Base-by-base conservation (phyloP, 2,888 invertebrate species). In the Papilio demoleus region DNA sequence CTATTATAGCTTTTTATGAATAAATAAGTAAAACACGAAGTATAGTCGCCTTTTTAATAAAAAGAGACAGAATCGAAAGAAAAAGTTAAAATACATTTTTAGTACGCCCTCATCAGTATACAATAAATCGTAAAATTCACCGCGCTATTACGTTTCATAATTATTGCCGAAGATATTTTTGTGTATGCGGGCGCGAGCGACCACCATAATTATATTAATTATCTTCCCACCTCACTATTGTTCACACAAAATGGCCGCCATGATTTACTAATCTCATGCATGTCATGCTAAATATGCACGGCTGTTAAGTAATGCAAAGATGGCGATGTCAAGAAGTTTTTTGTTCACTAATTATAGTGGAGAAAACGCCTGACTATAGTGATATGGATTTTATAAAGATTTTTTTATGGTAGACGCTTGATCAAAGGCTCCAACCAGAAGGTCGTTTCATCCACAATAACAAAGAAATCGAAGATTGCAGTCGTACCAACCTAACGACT, bases 211-310 rank as follows among this genome's bases (percentile, higher is more conserved):
- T 80, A 80, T 75, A 75, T 64, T 72, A 74, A 75, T 73, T 72
- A 72, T 70, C 70, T 73, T 71, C 80, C 77, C 79, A 80, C 78
- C 71, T 60, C 67, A 69, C 72, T 71, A 77, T 79, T 80, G 79
- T 79, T 77, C 74, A 74, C 70, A 69, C 59, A 62, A n/a, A 31
- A 70, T 62, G 60, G 58, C 31, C 50, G 64, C 56, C 63, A 68
- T 76, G 75, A 79, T 79, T 75, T 74, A 74, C 75, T 77, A 74
- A 73, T 73, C 72, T 72, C 68, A 68, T 68, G 68, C 67, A 70
- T 66, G 70, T 71, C 68, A 73, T 67, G 75, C 69, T 73, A 74
- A 76, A 53, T 72, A 68, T 66, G 31, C 65, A 68, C 67, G 71
- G 65, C 67, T 65, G 56, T 68, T 63, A 68, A 38, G 31, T 27